Base-by-base conservation (phyloP, 2,888 invertebrate species). In the Idaea dimidiata region DNA sequence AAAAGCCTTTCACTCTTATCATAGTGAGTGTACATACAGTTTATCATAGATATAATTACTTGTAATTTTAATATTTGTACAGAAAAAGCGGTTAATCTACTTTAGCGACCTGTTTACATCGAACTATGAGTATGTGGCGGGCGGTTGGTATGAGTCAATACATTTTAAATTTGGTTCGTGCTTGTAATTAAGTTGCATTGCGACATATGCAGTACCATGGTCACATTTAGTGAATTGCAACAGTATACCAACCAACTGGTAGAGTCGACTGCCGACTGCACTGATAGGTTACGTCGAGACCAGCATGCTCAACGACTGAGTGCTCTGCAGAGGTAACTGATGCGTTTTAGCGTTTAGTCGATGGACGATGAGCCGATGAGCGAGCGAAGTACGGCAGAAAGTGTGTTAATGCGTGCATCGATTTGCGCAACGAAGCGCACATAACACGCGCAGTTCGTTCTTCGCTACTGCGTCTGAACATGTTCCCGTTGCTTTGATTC, bases 1-100 rank as follows among this genome's bases (percentile, higher is more conserved):
- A 86, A 89, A 89, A 91, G 89, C 85, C 91, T 91, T 91, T 92
- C 91, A 90, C 91, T 92, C 89, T 91, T 88, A 88, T 87, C 86
- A 82, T 81, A 83, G 81, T 67, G 71, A 72, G 72, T 76, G 63
- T 81, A 73, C 69, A 74, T 79, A 72, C 74, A 56, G 74, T 72
- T 75, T 67, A 70, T 43, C 71, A 65, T 66, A 70, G 63, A 63
- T 63, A 59, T 65, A 58, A 59, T 17, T 69, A 61, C 59, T 62
- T 62, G 31, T 65, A 53, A 58, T 62, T 61, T 60, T 10, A 54
- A 57, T 59, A 61, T 57, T 31, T 31, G 16, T 7, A 16, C 57
- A 33, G 53, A 43, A 43, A 43, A 43, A 33, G 24, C 24, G 17
- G 56, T 61, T 58, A 58, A 59, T 24, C 32, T 10, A 33, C 33